Evolutionary conservation across 2,113 vertebrate genomes (phyloP).

Genomic region (Mesitornis unicolor): DNA sequence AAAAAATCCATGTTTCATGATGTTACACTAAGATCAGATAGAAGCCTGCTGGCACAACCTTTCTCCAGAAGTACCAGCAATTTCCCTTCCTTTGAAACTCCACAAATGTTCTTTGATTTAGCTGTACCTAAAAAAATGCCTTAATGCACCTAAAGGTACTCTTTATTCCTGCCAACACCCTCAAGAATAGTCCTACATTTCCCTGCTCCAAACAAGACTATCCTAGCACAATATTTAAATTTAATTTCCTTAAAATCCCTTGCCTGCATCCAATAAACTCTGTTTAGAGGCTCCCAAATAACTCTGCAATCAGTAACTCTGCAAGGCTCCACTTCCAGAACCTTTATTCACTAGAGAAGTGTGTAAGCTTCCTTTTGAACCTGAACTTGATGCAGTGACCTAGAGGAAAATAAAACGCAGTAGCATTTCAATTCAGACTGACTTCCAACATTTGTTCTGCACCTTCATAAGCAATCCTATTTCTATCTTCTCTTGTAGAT

Average conservation of each 20-base stretch:
- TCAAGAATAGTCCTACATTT: not conserved
- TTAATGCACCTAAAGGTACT: not conserved
- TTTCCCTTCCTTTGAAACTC: not conserved
- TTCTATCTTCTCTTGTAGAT: not conserved
- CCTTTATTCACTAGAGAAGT: not conserved
- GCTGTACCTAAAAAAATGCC: not conserved
- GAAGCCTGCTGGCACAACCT: too few relatives aligned
- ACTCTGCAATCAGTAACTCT: not conserved
- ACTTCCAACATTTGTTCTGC: not conserved
- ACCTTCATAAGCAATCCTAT: not conserved
- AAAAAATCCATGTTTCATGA: not conserved
- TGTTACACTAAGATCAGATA: not conserved
- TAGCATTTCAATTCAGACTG: not conserved
- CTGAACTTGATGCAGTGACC: not conserved
- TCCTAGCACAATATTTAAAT: rapidly evolving
- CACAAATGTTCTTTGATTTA: not conserved
- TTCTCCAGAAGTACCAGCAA: not conserved
- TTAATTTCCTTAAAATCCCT: not conserved
- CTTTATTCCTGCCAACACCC: not conserved
- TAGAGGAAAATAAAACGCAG: not conserved
- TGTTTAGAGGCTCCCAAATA: not conserved
- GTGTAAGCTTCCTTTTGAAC: not conserved
- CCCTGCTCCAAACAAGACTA: not conserved
- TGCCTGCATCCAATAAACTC: rapidly evolving
- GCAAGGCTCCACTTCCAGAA: not conserved